Evolutionary conservation across 2,888 invertebrate species (phyloP), one percentile per base, ranked within the genome.

Genomic region (Apeira syringaria): DNA sequence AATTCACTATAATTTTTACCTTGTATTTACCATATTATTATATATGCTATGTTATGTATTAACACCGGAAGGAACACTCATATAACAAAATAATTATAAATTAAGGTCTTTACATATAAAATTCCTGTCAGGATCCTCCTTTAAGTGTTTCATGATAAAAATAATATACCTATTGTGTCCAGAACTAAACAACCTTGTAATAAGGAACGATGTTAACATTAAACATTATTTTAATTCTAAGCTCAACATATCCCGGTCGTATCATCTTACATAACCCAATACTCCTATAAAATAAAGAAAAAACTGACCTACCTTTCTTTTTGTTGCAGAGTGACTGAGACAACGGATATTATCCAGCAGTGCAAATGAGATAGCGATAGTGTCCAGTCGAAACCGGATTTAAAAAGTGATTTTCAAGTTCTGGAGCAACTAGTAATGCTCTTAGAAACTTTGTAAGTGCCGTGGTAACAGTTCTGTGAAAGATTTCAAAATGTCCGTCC

Each of bases 301-400:
- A 59, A 58, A 53, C 57, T 70, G 68, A 76, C 65, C 72, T 69
- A 71, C 64, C 64, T 72, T 48, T 58, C 20, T 80, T 83, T 84
- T 86, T 86, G 86, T 86, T 86, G 56, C 86, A 86, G 86, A 71
- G 71, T 53, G 76, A 82, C 56, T 64, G 67, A 63, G 76, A 70
- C 48, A 42, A 46, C 59, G 17, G 54, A 36, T 41, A 18, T 38
- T 41, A 29, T 27, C 32, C 29, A 34, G 48, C 36, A 48, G 75
- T 56, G 68, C 32, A 66, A 72, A 65, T 50, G 69, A 56, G 68
- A 74, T 55, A 29, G 57, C 35, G 50, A 59, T 47, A 64, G 70
- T 71, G 79, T 68, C 76, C 74, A 73, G 72, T 70, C 61, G 50
- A 60, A 75, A 82, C 85, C 75, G 54, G 64, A 49, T 53, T 35